Evolutionary conservation across 2,797 vertebrate species (phyloP), one percentile per base, ranked within the genome.

Genomic region (Vespertilio murinus): DNA sequence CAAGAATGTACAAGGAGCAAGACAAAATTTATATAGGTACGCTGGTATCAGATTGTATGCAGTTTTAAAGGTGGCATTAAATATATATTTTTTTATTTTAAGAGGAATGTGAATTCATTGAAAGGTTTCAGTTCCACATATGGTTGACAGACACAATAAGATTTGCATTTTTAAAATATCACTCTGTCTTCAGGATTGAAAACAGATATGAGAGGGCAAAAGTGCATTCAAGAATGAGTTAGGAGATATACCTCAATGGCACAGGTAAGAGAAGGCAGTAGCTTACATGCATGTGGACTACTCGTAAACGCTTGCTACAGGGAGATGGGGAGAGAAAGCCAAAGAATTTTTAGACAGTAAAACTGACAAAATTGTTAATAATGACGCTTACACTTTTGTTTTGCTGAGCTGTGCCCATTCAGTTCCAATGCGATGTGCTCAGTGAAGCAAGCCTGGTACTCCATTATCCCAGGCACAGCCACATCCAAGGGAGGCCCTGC

Each of bases 341-440:
- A 52, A 61, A 83, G 79, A 81, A 71, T 65, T 70, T 85, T 78
- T 73, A 90, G 77, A 77, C 67, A 90, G 73, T 93, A 90, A 91
- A 89, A 92, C 67, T 93, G 94, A 95, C 95, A 93, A 84, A 91
- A 84, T 45, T 91, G 38, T 92, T 95, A 90, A 85, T 96, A 90
- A 96, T 77, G 81, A 93, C 52, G 71, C 23, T 64, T 64, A 45
- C 33, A 6, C 30, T 56, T 93, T 83, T 69, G 61, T 90, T 84
- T 75, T 93, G 83, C 94, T 93, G n/a, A 10, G 40, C 74, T 84
- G 1, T 47, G 86, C 92, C 80, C 45, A 87, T 73, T 94, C 35
- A 6, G 75, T 52, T 49, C 49, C 79, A 8, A 59, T 1, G 0
- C 4, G 85, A 75, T 71, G 4, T 0, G 23, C 10, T 90, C 94